phyloP scores from a whole-genome alignment of 2,113 vertebrate species.

The Urocolius indicus region DNA sequence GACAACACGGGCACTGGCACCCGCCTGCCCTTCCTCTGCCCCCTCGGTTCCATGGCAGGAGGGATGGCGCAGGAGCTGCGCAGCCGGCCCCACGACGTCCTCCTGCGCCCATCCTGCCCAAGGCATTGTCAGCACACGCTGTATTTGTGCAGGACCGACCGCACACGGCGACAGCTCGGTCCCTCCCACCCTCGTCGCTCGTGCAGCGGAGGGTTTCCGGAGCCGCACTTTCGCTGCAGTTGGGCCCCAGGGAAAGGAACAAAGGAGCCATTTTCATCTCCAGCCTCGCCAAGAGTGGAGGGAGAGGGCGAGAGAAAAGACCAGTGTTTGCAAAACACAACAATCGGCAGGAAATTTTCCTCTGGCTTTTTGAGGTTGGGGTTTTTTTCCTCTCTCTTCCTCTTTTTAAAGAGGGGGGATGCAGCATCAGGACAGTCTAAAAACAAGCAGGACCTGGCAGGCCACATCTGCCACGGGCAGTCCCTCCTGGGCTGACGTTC shows the following conservation, averaged over 20 bases:
- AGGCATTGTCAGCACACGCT: neutral
- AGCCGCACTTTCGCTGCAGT: slow-evolving; percentile 36
- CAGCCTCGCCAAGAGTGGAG: neutral
- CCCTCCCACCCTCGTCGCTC: slow-evolving; percentile 20
- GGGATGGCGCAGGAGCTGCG: accelerated
- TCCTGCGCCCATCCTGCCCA: neutral
- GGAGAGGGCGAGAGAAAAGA: slow-evolving; percentile 35
- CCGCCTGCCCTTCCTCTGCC: neutral
- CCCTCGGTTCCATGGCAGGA: neutral
- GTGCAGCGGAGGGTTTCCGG: neutral
- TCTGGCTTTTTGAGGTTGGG: neutral
- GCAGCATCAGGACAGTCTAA: neutral
- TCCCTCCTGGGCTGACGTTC: neutral
- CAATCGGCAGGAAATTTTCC: slow-evolving; percentile 40
- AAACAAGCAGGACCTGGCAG: neutral
- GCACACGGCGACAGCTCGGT: neutral
- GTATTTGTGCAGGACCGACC: slow-evolving; percentile 17
- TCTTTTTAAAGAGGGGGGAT: neutral
- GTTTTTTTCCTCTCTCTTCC: neutral
- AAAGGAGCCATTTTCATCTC: slow-evolving; percentile 70
- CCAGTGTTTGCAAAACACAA: slow-evolving; percentile 46
- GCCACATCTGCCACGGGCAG: neutral
- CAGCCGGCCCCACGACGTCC: neutral
- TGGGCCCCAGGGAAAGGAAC: slow-evolving; percentile 68
- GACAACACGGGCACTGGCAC: neutral